Percentiles rank a stretch among this genome's conserved stretches.
Evolutionary conservation across 2,888 invertebrate species (phyloP).

Genomic region (Serrognathus titanus): DNA sequence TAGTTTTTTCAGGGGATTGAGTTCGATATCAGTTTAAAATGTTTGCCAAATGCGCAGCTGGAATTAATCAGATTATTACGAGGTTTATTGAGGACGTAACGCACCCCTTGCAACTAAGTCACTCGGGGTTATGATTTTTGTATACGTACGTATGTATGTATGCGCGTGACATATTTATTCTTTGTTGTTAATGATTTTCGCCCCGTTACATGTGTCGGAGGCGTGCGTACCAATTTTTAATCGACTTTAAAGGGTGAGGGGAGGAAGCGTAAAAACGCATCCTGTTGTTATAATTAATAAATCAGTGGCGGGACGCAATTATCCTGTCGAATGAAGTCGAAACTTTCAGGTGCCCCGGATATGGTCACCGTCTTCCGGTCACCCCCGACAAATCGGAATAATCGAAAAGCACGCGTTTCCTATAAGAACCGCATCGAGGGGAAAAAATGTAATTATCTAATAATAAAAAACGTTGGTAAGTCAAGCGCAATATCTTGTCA

Average conservation of each 20-base stretch:
- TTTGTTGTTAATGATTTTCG: constrained; percentile 37
- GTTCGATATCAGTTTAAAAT: constrained; percentile 32
- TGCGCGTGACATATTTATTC: constrained; percentile 37
- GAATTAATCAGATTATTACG: constrained; percentile 49
- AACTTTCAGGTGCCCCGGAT: constrained; percentile 35
- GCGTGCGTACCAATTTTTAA: constrained; percentile 32
- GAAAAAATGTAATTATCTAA: background rate
- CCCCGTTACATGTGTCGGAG: constrained; percentile 44
- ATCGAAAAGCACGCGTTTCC: constrained; percentile 13
- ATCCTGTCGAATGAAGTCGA: constrained; percentile 26
- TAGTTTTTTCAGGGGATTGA: constrained; percentile 4
- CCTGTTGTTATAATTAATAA: constrained; percentile 14
- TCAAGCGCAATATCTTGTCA: constrained; percentile 19
- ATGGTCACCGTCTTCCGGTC: constrained; percentile 42
- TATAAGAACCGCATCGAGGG: background rate
- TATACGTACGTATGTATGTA: background rate
- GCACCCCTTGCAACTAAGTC: constrained; percentile 8
- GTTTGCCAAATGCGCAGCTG: constrained; percentile 48
- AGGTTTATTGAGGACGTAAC: constrained; percentile 31
- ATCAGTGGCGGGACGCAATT: constrained; percentile 24
- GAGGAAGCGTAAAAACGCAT: background rate
- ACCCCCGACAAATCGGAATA: constrained; percentile 27
- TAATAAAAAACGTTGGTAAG: background rate
- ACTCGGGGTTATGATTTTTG: background rate
- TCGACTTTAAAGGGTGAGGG: background rate